Base-by-base conservation (phyloP, 2,888 invertebrate species). In the Megalurothrips usitatus region DNA sequence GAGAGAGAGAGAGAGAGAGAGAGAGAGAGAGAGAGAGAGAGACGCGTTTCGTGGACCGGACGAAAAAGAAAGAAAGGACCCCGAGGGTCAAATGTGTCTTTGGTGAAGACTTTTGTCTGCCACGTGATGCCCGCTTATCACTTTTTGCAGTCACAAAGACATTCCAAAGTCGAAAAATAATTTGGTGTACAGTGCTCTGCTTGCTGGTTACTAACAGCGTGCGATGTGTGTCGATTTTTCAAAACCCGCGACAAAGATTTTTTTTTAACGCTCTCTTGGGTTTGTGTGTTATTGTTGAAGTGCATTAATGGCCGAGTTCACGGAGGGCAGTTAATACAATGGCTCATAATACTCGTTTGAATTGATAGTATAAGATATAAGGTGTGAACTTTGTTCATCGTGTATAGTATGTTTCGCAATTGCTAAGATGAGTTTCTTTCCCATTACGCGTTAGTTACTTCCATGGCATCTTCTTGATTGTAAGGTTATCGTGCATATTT, bases 111-210 rank as follows among this genome's bases (percentile, higher is more conserved):
- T 75, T 75, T 26, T 26, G 68, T 26, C 68, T 10, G 68, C 68
- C 68, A 75, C 68, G 68, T 75, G 68, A 75, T 75, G 68, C 12
- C 58, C 58, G 11, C 68, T 75, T 75, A 75, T 75, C 68, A 75
- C 68, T 75, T 75, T 75, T 75, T 75, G 68, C 68, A 75, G n/a
- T 26, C 68, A 75, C 68, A 75, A 75, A 75, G 68, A 75, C 68
- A 75, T 75, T 75, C 68, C 68, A 75, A 75, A 75, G 68, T 75
- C 68, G 68, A 75, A 75, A 75, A 75, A 75, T 75, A 75, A 75
- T 23, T 23, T 75, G 26, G 12, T 75, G 68, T 75, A 75, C 68
- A 75, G 68, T 75, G 52, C 1, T 17, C 52, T 11, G 1, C 52
- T 11, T 17, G 68, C 19, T 23, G 68, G 68, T 75, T 75, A 75